Evolutionary conservation across 2,797 vertebrate genomes (phyloP).

Genomic region (Rhinoraja longicauda): DNA sequence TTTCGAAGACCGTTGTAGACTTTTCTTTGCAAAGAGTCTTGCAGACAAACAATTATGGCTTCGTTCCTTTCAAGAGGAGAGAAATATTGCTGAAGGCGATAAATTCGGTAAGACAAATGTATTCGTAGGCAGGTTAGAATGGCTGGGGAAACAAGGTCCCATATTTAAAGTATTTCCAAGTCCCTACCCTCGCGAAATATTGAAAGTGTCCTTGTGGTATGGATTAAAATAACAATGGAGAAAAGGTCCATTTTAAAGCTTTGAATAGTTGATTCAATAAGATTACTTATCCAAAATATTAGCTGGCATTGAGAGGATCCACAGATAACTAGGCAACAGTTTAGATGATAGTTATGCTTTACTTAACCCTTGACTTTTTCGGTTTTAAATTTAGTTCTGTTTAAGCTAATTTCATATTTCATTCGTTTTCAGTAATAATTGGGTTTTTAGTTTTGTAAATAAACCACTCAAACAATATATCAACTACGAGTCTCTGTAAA

Average conservation of each 20-base stretch:
- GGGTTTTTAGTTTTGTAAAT: too few species aligned
- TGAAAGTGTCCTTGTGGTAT: background rate
- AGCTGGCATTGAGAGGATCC: background rate
- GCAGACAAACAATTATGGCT: constrained; percentile 19
- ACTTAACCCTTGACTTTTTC: too few species aligned
- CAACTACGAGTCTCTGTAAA: too few species aligned
- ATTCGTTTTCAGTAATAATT: too few species aligned
- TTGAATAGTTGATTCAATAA: background rate
- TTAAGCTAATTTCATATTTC: too few species aligned
- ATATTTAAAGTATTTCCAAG: background rate
- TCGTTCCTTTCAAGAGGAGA: constrained; percentile 25
- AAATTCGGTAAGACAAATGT: background rate
- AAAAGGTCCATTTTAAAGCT: background rate
- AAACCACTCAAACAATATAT: too few species aligned
- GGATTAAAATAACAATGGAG: background rate
- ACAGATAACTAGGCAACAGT: background rate
- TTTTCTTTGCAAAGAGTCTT: background rate
- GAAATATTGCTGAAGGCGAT: background rate
- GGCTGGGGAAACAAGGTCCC: background rate
- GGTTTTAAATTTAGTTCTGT: too few species aligned
- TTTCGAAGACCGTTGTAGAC: background rate
- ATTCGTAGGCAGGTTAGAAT: background rate
- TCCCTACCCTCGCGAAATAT: background rate
- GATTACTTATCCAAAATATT: background rate
- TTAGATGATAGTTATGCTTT: background rate